phyloP scores from a whole-genome alignment of 2,797 vertebrate genomes.

The Artibeus lituratus region DNA sequence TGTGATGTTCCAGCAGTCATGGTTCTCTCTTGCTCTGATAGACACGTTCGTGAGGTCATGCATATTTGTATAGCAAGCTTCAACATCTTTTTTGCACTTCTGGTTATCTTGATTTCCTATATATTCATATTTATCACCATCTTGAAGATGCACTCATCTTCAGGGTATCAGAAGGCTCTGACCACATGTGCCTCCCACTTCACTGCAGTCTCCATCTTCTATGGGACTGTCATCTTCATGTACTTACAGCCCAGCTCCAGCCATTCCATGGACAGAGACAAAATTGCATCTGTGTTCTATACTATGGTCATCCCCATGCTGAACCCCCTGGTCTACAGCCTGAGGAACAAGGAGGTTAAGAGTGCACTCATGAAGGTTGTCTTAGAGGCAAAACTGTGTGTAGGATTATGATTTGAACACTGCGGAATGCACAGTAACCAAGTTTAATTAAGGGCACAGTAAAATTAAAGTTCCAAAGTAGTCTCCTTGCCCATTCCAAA shows the following conservation, averaged over 20 bases:
- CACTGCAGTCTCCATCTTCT: constrained; percentile 73
- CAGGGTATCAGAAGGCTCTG: constrained; percentile 70
- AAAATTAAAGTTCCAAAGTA: background rate
- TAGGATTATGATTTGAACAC: background rate
- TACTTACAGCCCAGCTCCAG: constrained; percentile 72
- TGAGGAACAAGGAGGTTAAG: constrained; percentile 77
- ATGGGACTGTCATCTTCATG: constrained; percentile 75
- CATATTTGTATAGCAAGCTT: constrained; percentile 18
- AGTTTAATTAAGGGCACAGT: background rate
- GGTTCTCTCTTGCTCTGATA: constrained; percentile 49
- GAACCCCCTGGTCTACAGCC: constrained; percentile 80
- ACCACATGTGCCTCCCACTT: constrained; percentile 80
- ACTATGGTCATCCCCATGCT: constrained; percentile 78
- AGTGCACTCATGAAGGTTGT: background rate
- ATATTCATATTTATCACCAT: background rate
- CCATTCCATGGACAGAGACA: constrained; percentile 68
- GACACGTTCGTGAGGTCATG: background rate
- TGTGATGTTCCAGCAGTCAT: constrained; percentile 62
- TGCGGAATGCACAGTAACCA: background rate
- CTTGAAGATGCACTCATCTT: constrained; percentile 23
- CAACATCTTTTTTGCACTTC: constrained; percentile 39
- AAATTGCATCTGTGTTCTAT: constrained; percentile 75
- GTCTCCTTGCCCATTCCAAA: background rate
- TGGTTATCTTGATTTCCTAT: constrained; percentile 38
- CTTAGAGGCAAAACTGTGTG: background rate